phyloP scores from a whole-genome alignment of 2,888 invertebrate genomes.

The Spatulosminthurus flaviceps region DNA sequence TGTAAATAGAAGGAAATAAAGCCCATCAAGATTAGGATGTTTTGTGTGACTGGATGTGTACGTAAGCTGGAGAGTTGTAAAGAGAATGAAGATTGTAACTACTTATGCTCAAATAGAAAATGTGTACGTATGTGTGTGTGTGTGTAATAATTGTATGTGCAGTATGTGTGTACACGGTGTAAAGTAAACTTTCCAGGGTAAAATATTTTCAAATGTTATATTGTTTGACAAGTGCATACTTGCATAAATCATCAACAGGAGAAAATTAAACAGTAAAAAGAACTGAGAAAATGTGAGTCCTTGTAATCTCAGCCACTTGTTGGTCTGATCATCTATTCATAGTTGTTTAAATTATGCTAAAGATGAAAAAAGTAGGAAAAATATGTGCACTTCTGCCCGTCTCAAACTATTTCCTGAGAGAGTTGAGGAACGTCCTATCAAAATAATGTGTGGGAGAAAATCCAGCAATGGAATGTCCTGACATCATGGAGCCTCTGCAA shows the following conservation, averaged over 20 bases:
- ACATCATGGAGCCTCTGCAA: background rate
- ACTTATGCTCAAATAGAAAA: no score
- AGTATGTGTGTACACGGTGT: background rate
- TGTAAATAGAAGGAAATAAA: slow-evolving; percentile 12
- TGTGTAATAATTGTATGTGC: no score
- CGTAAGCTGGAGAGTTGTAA: no score
- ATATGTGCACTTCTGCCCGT: slow-evolving; percentile 6
- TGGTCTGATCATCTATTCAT: slow-evolving; percentile 36
- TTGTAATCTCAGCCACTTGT: slow-evolving; percentile 16
- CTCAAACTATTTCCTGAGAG: background rate
- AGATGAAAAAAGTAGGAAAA: slow-evolving; percentile 19
- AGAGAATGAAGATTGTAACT: no score
- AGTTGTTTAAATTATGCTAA: slow-evolving; percentile 21
- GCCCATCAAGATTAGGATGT: background rate
- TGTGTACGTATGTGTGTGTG: background rate
- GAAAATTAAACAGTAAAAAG: slow-evolving; percentile 20
- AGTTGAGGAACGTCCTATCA: slow-evolving; percentile 1
- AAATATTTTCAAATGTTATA: slow-evolving; percentile 1
- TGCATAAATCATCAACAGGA: slow-evolving; percentile 9
- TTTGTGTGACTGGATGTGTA: no score
- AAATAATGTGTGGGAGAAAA: slow-evolving; percentile 31
- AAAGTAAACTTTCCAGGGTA: slow-evolving; percentile 18
- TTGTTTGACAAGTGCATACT: slow-evolving; percentile 5
- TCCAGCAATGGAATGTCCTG: slow-evolving; percentile 3
- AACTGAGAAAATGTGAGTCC: slow-evolving; percentile 2